Conservation (phyloP, 2,797 vertebrate genomes). For the Channa striata region DNA sequence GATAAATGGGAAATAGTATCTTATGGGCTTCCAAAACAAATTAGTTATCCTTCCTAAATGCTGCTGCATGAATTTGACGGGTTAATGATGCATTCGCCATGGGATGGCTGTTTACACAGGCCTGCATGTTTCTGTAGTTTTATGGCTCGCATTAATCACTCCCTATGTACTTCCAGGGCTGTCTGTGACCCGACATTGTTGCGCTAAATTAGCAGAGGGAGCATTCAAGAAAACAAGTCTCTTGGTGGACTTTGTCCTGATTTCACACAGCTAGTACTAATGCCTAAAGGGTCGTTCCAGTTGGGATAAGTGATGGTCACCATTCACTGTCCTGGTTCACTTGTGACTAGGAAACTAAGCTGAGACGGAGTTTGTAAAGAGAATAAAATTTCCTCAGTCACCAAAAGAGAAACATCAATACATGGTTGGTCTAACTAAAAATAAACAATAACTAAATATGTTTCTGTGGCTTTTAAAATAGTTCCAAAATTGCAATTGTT, state of each 20-base stretch:
- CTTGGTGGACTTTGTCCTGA: conserved; percentile 57
- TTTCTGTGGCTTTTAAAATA: no score
- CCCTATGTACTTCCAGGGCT: conserved; percentile 27
- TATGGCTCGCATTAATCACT: conserved; percentile 48
- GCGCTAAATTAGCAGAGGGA: conserved; percentile 30
- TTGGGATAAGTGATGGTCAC: conserved; percentile 27
- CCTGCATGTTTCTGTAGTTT: conserved; percentile 39
- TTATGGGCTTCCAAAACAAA: conserved; percentile 20
- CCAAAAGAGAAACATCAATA: no score
- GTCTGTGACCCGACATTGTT: conserved; percentile 53
- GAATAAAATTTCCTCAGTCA: no score
- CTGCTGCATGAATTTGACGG: conserved; percentile 19
- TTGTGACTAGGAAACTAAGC: conserved; percentile 20
- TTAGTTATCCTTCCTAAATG: conserved; percentile 34
- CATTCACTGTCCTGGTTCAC: conserved; percentile 36
- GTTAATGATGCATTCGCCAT: conserved; percentile 23
- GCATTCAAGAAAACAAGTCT: conserved; percentile 38
- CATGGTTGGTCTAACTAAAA: no score
- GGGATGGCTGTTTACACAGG: conserved; percentile 40
- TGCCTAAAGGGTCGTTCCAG: conserved; percentile 49
- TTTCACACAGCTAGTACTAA: conserved; percentile 43
- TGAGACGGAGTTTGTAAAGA: neutral
- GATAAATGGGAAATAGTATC: conserved; percentile 13
- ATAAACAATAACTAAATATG: no score
- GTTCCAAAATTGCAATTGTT: no score